Percentiles rank a stretch among this genome's conserved stretches.
Conservation (phyloP, 2,797 vertebrate species). For the Chrosomus eos region DNA sequence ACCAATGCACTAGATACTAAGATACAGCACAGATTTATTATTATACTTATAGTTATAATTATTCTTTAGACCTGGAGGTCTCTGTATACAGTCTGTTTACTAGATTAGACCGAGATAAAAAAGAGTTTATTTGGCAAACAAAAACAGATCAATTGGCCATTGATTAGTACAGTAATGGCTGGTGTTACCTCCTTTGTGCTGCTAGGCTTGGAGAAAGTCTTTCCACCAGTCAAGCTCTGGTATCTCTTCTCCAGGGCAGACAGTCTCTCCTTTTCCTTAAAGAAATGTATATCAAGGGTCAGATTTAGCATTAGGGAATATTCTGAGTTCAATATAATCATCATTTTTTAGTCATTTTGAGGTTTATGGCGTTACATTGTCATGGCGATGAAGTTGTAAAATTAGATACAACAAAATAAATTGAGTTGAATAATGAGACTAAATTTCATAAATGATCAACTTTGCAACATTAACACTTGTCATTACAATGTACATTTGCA, state of each 20-base stretch:
- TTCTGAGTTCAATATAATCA: not conserved
- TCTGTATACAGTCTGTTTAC: slow-evolving; percentile 44
- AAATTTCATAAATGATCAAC: no score
- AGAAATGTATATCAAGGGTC: slow-evolving; percentile 31
- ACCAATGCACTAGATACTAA: slow-evolving; percentile 40
- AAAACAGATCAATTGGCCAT: not conserved
- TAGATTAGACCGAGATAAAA: slow-evolving; percentile 24
- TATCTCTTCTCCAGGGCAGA: slow-evolving; percentile 84
- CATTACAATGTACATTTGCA: no score
- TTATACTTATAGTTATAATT: slow-evolving; percentile 43
- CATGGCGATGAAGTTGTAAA: not conserved
- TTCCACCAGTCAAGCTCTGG: slow-evolving; percentile 81
- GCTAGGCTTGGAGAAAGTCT: slow-evolving; percentile 82
- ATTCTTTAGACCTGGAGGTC: slow-evolving; percentile 28
- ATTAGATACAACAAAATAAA: not conserved
- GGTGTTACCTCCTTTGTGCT: slow-evolving; percentile 84
- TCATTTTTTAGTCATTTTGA: not conserved
- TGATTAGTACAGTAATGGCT: slow-evolving; percentile 6
- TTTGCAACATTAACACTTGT: not conserved
- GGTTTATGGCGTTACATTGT: not conserved
- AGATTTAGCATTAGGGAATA: not conserved
- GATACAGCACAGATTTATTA: slow-evolving; percentile 50
- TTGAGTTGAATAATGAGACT: not conserved
- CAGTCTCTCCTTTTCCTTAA: slow-evolving; percentile 90
- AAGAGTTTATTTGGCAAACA: slow-evolving; percentile 12